Evolutionary conservation across 2,888 invertebrate genomes (phyloP).

Genomic region (Trichogramma dendrolimi): DNA sequence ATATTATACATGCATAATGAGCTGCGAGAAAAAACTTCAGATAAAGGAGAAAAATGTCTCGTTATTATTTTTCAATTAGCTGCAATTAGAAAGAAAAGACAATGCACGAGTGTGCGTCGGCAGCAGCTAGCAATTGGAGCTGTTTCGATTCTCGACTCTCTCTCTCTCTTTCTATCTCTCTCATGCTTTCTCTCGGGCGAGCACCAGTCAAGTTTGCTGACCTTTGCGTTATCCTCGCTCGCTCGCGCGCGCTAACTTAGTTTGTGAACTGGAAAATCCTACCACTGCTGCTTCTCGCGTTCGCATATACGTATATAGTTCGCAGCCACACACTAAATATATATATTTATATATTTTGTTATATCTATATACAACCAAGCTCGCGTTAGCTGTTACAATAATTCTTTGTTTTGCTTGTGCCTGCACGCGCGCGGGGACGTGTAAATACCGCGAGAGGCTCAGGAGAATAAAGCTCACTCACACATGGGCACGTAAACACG

Average conservation of each 20-base stretch:
- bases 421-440: conserved; percentile 41
- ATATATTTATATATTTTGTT: too few relatives aligned
- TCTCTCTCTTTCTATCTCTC: too few relatives aligned
- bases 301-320: conserved; percentile 39
- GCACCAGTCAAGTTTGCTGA: too few relatives aligned
- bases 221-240: conserved; percentile 25
- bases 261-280: conserved; percentile 51
- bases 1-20: too few relatives aligned
- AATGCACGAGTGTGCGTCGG: background rate
- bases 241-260: conserved; percentile 46
- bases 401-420: conserved; percentile 46
- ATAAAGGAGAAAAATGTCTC: background rate
- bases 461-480: background rate
- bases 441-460: conserved; percentile 44
- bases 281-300: conserved; percentile 39
- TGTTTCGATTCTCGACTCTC: conserved; percentile 1
- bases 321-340: too few relatives aligned
- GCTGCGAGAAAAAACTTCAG: too few relatives aligned
- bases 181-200: too few relatives aligned
- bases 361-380: too few relatives aligned
- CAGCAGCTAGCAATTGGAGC: background rate
- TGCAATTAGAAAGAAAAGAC: conserved; percentile 1
- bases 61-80: conserved; percentile 7
- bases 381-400: conserved; percentile 37
- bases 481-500: too few relatives aligned